Percentiles rank a stretch among this genome's conserved stretches.
These are phyloP conservation scores for Drosophila mulleri DNA, from an alignment of 2,888 invertebrate genomes.

Conservation along the genomic window DNA sequence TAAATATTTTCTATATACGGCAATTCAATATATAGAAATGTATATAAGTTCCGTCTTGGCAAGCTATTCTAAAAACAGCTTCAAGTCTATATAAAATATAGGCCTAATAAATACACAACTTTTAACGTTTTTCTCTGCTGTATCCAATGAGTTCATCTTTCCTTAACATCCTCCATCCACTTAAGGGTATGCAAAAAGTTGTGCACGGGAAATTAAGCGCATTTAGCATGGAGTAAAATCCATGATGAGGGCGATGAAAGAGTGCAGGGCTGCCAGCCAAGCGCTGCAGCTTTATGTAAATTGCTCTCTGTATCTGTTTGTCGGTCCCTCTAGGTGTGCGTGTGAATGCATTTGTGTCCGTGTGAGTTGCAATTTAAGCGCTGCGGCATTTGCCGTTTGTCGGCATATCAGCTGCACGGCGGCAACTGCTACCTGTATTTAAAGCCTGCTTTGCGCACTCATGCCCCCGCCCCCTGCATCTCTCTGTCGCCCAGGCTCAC, in stretches of 20 bases:
- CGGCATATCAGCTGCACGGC: slow-evolving; percentile 56
- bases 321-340: slow-evolving; percentile 18
- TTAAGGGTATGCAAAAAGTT: slow-evolving; percentile 42
- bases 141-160: neutral
- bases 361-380: slow-evolving; percentile 68
- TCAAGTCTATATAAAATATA: no score
- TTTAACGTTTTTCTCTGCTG: neutral
- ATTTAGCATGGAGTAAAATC: slow-evolving; percentile 56
- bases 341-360: slow-evolving; percentile 26
- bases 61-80: no score
- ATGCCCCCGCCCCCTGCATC: neutral
- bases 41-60: no score
- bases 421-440: slow-evolving; percentile 47
- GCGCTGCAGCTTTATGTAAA: slow-evolving; percentile 49
- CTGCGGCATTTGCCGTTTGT: slow-evolving; percentile 73
- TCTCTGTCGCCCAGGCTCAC: neutral
- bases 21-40: no score
- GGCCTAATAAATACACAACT: no score
- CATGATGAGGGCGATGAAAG: neutral
- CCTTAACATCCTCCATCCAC: neutral
- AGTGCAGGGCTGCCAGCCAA: neutral
- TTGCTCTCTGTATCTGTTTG: slow-evolving; percentile 44
- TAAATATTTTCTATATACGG: no score
- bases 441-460: neutral
- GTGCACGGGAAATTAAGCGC: slow-evolving; percentile 73